A percentile compares a stretch with the other conserved stretches of the same genome.
Evolutionary conservation across 2,888 invertebrate genomes (phyloP).

Genomic region (Allacma fusca): DNA sequence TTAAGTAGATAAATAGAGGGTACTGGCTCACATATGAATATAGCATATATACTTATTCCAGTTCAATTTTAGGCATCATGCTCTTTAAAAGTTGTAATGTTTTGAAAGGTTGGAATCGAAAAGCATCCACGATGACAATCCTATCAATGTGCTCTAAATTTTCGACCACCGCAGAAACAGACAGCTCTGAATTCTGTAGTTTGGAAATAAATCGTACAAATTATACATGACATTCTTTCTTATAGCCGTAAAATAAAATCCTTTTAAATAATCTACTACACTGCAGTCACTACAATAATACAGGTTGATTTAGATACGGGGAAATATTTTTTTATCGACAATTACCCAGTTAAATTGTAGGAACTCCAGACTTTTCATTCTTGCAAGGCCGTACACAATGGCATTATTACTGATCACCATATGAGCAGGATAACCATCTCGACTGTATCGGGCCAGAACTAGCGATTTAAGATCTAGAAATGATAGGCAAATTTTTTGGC

Average conservation of each 20-base stretch:
- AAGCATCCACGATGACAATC: not conserved
- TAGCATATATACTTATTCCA: no score
- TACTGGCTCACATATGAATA: no score
- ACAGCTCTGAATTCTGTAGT: not conserved
- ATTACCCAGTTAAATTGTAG: constrained; percentile 13
- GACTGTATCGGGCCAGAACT: not conserved
- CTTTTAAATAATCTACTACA: not conserved
- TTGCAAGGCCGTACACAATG: not conserved
- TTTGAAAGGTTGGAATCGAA: not conserved
- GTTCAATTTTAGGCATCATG: not conserved
- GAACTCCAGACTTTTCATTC: not conserved
- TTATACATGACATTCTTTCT: not conserved
- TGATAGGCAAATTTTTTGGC: no score
- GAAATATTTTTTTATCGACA: not conserved
- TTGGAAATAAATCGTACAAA: not conserved
- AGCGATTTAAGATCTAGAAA: not conserved
- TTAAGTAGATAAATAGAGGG: no score
- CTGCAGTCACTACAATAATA: not conserved
- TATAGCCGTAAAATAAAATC: not conserved
- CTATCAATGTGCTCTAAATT: not conserved
- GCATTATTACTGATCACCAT: constrained; percentile 6
- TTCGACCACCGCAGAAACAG: not conserved
- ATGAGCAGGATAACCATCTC: not conserved
- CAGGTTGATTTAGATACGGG: not conserved
- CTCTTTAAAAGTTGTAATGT: not conserved